A percentile compares a stretch with the other conserved stretches of the same genome.
Evolutionary conservation across 2,113 vertebrate species (phyloP).

Genomic region (Arenaria interpres): DNA sequence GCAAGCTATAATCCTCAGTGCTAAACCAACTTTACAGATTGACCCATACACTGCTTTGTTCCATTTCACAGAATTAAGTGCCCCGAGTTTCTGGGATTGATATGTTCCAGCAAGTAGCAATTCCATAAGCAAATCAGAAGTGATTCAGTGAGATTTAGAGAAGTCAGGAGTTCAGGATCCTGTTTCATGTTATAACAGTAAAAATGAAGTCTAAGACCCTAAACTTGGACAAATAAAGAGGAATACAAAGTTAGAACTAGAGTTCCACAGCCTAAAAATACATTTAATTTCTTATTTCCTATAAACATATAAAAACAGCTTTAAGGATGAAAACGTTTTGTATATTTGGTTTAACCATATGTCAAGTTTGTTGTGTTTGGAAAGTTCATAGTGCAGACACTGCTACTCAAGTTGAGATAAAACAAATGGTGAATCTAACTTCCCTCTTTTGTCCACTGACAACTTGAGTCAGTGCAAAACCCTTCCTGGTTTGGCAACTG

Average conservation of each 20-base stretch:
- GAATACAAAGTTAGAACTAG: neutral
- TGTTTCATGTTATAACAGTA: neutral
- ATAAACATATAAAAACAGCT: neutral
- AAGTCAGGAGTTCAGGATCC: neutral
- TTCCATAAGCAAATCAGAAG: neutral
- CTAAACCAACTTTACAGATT: neutral
- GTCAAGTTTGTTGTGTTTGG: neutral
- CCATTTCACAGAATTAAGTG: neutral
- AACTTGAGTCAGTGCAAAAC: neutral
- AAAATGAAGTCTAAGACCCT: neutral
- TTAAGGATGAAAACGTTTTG: neutral
- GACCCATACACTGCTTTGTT: neutral
- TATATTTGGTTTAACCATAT: neutral
- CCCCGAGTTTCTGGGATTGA: neutral
- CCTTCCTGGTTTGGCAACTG: neutral
- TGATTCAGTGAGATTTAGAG: neutral
- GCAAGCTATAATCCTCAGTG: neutral
- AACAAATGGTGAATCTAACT: neutral
- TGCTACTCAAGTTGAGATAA: neutral
- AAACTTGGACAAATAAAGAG: neutral
- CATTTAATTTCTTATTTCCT: neutral
- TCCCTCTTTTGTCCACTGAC: neutral
- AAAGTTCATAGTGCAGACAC: neutral
- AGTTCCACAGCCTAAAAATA: neutral
- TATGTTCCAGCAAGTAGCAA: neutral